These are phyloP conservation scores for Oxycera nigricornis DNA, from an alignment of 2,888 invertebrate species.

Conservation along the genomic window DNA sequence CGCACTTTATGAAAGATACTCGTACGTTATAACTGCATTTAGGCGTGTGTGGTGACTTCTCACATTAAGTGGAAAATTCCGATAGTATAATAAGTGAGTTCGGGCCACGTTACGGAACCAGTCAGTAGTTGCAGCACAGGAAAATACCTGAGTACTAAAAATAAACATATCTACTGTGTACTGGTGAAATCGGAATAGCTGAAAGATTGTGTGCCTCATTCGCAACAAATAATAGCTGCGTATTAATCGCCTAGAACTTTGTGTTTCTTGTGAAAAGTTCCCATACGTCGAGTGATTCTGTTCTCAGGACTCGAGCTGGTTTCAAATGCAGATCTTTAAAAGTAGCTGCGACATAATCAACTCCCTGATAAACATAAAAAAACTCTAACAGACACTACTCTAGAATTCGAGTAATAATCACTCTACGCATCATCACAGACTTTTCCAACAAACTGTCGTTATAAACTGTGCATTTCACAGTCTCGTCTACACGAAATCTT, in stretches of 20 bases:
- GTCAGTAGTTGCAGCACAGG: background rate
- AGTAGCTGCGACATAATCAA: slow-evolving; percentile 21
- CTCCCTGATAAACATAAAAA: slow-evolving; percentile 32
- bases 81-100: slow-evolving; percentile 6
- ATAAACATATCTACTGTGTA: background rate
- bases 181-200: background rate
- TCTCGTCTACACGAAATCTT: background rate
- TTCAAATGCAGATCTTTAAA: slow-evolving; percentile 36
- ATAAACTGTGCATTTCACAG: background rate
- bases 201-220: background rate
- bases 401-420: no score
- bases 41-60: slow-evolving; percentile 40
- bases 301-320: background rate
- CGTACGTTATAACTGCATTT: slow-evolving; percentile 5
- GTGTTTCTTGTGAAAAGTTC: background rate
- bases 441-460: no score
- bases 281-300: background rate
- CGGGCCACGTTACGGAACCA: background rate
- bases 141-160: background rate
- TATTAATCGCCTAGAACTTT: background rate
- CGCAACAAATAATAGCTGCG: slow-evolving; percentile 28
- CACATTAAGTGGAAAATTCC: slow-evolving; percentile 45
- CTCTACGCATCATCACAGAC: no score
- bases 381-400: slow-evolving; percentile 15
- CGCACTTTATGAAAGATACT: slow-evolving; percentile 8